Conservation (phyloP, 2,797 vertebrate genomes). For the Phalanger gymnotis region DNA sequence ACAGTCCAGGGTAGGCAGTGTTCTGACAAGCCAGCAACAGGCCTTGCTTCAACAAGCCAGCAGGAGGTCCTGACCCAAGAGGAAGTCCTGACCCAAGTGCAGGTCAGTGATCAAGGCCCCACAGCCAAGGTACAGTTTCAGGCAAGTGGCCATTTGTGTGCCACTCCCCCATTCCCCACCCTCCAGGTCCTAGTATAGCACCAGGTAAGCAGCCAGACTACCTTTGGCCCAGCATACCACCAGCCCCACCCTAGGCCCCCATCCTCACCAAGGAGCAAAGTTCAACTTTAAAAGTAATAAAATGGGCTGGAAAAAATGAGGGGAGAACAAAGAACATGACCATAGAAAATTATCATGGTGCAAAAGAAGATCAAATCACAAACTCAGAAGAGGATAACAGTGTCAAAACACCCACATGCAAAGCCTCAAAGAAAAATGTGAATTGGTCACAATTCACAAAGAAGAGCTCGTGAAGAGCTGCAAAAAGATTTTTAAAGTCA, state of each 20-base stretch:
- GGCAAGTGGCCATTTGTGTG: not conserved
- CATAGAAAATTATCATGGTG: too few relatives aligned
- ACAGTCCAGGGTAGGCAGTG: not conserved
- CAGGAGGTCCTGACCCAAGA: not conserved
- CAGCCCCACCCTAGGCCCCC: not conserved
- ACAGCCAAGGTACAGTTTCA: not conserved
- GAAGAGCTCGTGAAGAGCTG: too few relatives aligned
- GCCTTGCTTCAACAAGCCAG: too few relatives aligned
- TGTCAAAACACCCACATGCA: too few relatives aligned
- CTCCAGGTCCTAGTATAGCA: not conserved
- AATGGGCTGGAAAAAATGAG: not conserved
- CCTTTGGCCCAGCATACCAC: not conserved
- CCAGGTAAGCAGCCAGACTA: not conserved
- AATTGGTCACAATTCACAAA: too few relatives aligned
- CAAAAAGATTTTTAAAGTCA: too few relatives aligned
- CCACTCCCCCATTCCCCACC: not conserved
- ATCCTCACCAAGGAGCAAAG: not conserved
- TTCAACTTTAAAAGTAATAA: not conserved
- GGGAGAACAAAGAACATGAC: too few relatives aligned
- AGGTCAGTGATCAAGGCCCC: not conserved
- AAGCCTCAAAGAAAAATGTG: too few relatives aligned
- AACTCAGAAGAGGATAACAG: too few relatives aligned
- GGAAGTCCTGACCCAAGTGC: not conserved
- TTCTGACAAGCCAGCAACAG: not conserved
- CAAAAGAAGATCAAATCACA: too few relatives aligned